phyloP scores from a whole-genome alignment of 2,797 vertebrate species.

The Chrosomus eos region DNA sequence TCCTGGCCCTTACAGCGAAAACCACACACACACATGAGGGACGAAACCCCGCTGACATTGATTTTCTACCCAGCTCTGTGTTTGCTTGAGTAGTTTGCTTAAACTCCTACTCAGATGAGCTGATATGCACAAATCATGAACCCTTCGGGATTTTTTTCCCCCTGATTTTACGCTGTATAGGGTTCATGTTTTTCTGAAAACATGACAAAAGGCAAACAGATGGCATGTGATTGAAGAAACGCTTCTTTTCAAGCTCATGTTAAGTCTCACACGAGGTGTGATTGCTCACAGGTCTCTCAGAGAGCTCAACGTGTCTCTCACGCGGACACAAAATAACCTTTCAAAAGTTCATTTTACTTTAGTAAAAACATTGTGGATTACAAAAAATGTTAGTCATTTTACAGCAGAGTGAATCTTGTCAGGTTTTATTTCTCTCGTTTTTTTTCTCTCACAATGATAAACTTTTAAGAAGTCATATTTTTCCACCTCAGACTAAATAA shows the following conservation, averaged over 20 bases:
- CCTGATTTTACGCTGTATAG: not conserved
- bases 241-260: not conserved
- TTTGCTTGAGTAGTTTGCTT: conserved; percentile 40
- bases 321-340: not conserved
- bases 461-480: not conserved
- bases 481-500: not conserved
- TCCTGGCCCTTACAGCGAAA: conserved; percentile 1
- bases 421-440: not conserved
- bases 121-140: conserved; percentile 11
- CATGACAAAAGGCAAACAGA: not conserved
- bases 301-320: not conserved
- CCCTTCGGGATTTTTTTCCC: not conserved
- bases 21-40: not conserved
- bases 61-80: conserved; percentile 33
- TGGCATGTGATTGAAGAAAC: not conserved
- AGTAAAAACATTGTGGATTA: not conserved
- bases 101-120: conserved; percentile 45
- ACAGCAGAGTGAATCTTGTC: not conserved
- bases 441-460: not conserved
- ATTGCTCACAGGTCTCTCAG: not conserved
- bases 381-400: not conserved
- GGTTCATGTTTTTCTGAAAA: not conserved
- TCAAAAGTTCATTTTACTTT: no score
- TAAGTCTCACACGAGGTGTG: not conserved
- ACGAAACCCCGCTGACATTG: conserved; percentile 13